Evolutionary conservation across 23 tunicate species (phyloP).

Genomic region (Trididemnum miniatum): DNA sequence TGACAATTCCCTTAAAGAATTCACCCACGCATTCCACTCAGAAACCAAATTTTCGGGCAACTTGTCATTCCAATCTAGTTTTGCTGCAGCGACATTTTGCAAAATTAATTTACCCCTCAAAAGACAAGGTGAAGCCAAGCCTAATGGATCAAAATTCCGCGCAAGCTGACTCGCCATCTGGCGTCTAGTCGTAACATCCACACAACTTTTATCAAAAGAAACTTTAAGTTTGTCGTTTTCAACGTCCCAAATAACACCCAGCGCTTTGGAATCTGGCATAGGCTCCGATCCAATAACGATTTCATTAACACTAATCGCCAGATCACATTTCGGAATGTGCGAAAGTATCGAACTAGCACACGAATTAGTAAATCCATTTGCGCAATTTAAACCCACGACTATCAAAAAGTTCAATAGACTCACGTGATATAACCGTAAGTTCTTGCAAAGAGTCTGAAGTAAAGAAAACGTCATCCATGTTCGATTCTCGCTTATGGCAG

Average conservation of each 20-base stretch:
- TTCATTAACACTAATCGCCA: neutral
- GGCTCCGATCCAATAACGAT: neutral
- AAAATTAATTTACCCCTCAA: constrained; percentile 1
- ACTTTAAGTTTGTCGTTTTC: constrained; percentile 6
- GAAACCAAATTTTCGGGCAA: neutral
- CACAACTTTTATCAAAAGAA: neutral
- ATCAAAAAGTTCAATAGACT: neutral
- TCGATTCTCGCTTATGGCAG: neutral
- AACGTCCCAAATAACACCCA: constrained; percentile 6
- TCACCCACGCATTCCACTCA: neutral
- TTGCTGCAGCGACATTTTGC: neutral
- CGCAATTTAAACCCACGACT: constrained; percentile 16
- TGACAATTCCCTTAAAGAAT: neutral
- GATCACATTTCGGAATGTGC: neutral
- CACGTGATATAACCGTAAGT: neutral
- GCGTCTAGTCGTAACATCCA: constrained; percentile 1
- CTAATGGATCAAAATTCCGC: constrained; percentile 3
- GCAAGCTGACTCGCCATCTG: neutral
- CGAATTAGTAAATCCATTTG: neutral
- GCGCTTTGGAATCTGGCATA: constrained; percentile 13
- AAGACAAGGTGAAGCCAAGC: neutral
- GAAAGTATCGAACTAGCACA: neutral
- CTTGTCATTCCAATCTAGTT: constrained; percentile 7
- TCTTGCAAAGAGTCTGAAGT: neutral
- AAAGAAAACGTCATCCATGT: constrained; percentile 1